Evolutionary conservation across 2,888 invertebrate species (phyloP), one percentile per base, ranked within the genome.

Genomic region (Cheilosia soror): DNA sequence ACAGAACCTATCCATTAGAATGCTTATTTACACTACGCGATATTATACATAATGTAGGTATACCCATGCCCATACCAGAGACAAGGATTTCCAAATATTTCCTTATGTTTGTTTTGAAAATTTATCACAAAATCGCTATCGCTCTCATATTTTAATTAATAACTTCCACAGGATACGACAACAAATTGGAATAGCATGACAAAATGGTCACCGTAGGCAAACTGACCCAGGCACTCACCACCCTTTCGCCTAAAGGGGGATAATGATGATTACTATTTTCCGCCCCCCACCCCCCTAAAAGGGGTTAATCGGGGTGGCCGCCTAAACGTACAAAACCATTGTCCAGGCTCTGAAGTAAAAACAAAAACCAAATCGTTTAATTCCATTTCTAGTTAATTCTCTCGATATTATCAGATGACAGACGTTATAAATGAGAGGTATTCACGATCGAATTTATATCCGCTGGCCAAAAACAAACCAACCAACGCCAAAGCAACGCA

Each of bases 321-420:
- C 27, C 20, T 27, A 63, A 63, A 63, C 55, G 42, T 53, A 44
- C 55, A 65, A 31, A 49, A 33, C 37, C 15, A 63, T 37, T 37
- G 37, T 11, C 33, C 15, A 29, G 49, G 47, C 42, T 51, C 4
- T 25, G 51, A 25, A 44, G 29, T 4, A 20, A 29, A 58, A 53
- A 49, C 40, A 73, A 72, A 65, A 58, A 29, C 47, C 47, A 71
- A 79, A 84, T 84, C 79, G 84, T 84, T 79, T 84, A 79, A 75
- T 84, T 83, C 79, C 79, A 79, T 79, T 84, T 84, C 68, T 75
- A 79, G 79, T 79, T 84, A 84, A 84, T 84, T 79, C 55, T 65
- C 53, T 65, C 57, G 75, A 84, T 84, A 84, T 69, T 79, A 84
- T 84, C 84, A 84, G 80, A 75, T 79, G 79, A 75, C 84, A 84